Conservation (phyloP, 2,797 vertebrate species). For the Leptoclinus maculatus region DNA sequence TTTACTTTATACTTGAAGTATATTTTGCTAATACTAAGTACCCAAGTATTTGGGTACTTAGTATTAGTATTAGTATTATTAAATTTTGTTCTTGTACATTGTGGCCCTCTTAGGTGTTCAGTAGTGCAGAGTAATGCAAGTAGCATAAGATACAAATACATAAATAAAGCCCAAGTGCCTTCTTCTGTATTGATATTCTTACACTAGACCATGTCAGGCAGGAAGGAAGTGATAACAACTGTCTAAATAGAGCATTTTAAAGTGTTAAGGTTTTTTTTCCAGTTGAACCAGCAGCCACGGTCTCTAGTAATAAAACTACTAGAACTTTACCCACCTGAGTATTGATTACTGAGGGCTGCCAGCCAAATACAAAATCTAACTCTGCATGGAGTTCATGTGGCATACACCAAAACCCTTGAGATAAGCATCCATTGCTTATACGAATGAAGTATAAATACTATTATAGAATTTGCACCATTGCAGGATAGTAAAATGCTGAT, state of each 20-base stretch:
- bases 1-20: not conserved
- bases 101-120: not conserved
- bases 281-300: not conserved
- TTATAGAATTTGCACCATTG: not conserved
- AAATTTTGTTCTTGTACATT: not conserved
- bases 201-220: not conserved
- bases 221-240: not conserved
- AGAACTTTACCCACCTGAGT: not conserved
- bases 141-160: not conserved
- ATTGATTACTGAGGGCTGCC: slow-evolving; percentile 5
- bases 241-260: no score
- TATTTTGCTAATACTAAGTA: not conserved
- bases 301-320: not conserved
- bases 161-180: not conserved
- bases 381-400: not conserved
- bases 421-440: slow-evolving; percentile 1
- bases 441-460: slow-evolving; percentile 17
- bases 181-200: not conserved
- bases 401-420: not conserved
- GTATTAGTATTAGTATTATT: no score
- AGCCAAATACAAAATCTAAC: not conserved
- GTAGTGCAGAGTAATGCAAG: not conserved
- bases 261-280: not conserved
- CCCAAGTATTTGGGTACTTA: no score
- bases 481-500: slow-evolving; percentile 18